These are phyloP conservation scores for Julus scanicus DNA, from an alignment of 2,888 invertebrate species.

Conservation along the genomic window DNA sequence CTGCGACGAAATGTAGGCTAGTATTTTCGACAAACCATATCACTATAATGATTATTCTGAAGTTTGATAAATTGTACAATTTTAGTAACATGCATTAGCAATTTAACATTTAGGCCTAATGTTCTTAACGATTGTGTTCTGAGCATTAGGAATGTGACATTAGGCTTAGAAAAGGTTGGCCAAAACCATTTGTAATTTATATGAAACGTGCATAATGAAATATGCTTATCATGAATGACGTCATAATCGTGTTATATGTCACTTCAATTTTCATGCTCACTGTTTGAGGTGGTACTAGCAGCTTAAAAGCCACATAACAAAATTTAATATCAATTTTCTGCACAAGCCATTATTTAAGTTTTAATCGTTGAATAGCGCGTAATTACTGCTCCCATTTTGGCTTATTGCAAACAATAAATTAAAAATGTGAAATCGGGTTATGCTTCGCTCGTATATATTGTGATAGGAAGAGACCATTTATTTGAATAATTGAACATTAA, in stretches of 20 bases:
- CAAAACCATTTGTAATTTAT: not conserved
- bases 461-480: not conserved
- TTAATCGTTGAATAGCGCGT: not conserved
- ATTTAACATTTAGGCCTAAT: too few species aligned
- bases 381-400: not conserved
- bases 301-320: not conserved
- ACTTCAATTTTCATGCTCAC: not conserved
- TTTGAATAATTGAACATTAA: not conserved
- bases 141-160: too few species aligned
- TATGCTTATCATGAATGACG: too few species aligned
- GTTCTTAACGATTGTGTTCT: too few species aligned
- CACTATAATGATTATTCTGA: too few species aligned
- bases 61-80: too few species aligned
- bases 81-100: too few species aligned
- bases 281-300: not conserved
- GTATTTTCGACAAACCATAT: too few species aligned
- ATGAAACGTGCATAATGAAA: too few species aligned
- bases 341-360: slow-evolving; percentile 9
- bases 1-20: too few species aligned
- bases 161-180: not conserved
- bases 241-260: not conserved
- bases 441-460: not conserved
- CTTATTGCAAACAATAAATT: not conserved
- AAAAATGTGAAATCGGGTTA: not conserved
- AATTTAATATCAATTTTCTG: not conserved